Conservation (phyloP, 2,113 vertebrate species). For the Eubucco bourcierii region DNA sequence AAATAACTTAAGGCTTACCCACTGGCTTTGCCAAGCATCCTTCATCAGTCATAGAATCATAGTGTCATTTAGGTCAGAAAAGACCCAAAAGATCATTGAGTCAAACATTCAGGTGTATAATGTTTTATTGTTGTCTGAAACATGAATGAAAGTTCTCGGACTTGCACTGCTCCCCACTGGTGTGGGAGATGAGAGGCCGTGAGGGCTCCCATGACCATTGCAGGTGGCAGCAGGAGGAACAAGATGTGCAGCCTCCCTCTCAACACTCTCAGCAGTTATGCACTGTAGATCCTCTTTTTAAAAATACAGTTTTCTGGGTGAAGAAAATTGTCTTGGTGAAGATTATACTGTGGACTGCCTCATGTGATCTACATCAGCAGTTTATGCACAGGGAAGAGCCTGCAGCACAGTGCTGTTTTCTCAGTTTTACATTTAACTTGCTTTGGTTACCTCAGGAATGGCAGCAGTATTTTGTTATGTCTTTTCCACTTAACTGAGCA, state of each 20-base stretch:
- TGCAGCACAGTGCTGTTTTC: background rate
- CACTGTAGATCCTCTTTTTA: background rate
- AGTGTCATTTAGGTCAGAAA: background rate
- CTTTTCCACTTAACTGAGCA: background rate
- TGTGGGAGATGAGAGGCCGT: rapidly evolving
- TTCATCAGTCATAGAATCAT: background rate
- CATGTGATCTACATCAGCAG: background rate
- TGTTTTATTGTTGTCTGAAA: background rate
- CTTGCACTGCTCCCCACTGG: background rate
- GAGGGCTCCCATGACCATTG: background rate
- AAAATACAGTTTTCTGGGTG: background rate
- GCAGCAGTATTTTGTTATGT: background rate
- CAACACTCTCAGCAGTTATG: rapidly evolving
- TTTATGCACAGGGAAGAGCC: background rate
- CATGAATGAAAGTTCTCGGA: background rate
- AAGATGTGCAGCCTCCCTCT: background rate
- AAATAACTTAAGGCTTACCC: background rate
- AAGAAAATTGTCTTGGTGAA: background rate
- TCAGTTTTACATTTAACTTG: background rate
- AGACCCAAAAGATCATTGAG: background rate
- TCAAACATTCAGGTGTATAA: background rate
- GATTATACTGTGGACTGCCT: background rate
- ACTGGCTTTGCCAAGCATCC: background rate
- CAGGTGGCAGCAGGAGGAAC: background rate
- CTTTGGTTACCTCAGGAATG: background rate